Evolutionary conservation across 2,888 invertebrate species (phyloP).

Genomic region (Leptinotarsa juncta): DNA sequence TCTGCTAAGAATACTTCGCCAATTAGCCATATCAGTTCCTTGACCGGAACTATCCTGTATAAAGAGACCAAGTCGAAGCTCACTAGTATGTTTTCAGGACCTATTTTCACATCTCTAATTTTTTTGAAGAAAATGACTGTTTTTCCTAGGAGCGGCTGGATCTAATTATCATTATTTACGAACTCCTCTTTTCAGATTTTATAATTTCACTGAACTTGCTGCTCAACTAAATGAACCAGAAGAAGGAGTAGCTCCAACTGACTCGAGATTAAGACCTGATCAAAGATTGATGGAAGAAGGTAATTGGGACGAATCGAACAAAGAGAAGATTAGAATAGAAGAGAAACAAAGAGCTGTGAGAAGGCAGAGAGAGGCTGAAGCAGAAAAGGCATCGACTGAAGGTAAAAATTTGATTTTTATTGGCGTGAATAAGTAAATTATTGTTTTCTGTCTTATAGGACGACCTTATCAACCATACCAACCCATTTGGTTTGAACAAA

Average conservation of each 20-base stretch:
- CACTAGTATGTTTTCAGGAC: too few relatives aligned
- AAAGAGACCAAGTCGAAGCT: too few relatives aligned
- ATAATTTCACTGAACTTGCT: conserved; percentile 95
- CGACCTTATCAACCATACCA: conserved; percentile 79
- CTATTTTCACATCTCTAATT: too few relatives aligned
- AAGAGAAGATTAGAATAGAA: conserved; percentile 87
- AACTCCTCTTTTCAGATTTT: conserved; percentile 69
- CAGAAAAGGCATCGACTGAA: conserved; percentile 76
- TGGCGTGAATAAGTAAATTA: background rate
- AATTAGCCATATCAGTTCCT: too few relatives aligned
- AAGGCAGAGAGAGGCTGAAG: conserved; percentile 81
- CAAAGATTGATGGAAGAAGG: conserved; percentile 98
- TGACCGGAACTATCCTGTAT: too few relatives aligned
- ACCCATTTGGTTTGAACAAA: conserved; percentile 92
- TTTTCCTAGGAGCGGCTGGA: too few relatives aligned
- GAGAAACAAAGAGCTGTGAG: conserved; percentile 93
- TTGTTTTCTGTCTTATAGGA: conserved; percentile 55
- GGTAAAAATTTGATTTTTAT: conserved; percentile 57
- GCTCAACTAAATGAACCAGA: conserved; percentile 97
- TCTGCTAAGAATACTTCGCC: too few relatives aligned
- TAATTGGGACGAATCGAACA: conserved; percentile 90
- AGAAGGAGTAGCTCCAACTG: conserved; percentile 91
- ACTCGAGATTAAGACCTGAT: conserved; percentile 89
- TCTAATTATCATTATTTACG: background rate
- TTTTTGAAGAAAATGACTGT: too few relatives aligned